Percentiles rank a stretch among this genome's conserved stretches.
Conservation (phyloP, 2,797 vertebrate species). For the Macropus fuliginosus region DNA sequence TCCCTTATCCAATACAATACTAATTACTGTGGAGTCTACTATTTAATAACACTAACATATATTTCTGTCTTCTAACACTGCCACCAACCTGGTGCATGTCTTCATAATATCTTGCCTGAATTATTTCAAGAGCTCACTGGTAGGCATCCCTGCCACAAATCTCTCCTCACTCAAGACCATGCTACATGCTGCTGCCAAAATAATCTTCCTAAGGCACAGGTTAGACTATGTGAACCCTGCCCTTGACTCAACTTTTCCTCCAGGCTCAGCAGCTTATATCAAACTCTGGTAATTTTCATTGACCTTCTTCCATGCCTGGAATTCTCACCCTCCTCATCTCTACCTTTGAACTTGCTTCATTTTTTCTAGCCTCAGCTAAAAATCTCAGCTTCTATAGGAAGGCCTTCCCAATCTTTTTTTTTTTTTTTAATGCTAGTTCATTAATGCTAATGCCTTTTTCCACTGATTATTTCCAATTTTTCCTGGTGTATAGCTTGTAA, state of each 20-base stretch:
- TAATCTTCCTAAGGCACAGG: neutral
- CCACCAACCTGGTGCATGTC: neutral
- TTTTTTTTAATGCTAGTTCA: neutral
- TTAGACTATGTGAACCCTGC: neutral
- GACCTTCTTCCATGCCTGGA: neutral
- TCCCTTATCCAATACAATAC: neutral
- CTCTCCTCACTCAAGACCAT: neutral
- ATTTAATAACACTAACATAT: neutral
- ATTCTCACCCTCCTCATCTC: neutral
- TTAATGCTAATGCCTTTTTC: neutral
- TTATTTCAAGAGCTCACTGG: neutral
- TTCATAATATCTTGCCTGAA: neutral
- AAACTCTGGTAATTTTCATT: neutral
- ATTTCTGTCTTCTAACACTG: neutral
- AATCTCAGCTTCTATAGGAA: neutral
- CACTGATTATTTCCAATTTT: neutral
- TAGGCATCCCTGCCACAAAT: neutral
- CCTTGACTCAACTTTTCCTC: neutral
- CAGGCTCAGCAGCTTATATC: neutral
- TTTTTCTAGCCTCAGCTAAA: neutral
- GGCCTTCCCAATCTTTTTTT: neutral
- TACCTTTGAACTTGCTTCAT: neutral
- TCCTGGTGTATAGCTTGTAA: neutral
- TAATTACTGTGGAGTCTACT: neutral
- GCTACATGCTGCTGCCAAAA: neutral